Base-by-base conservation (phyloP, 2,113 vertebrate genomes). In the Rana temporaria region DNA sequence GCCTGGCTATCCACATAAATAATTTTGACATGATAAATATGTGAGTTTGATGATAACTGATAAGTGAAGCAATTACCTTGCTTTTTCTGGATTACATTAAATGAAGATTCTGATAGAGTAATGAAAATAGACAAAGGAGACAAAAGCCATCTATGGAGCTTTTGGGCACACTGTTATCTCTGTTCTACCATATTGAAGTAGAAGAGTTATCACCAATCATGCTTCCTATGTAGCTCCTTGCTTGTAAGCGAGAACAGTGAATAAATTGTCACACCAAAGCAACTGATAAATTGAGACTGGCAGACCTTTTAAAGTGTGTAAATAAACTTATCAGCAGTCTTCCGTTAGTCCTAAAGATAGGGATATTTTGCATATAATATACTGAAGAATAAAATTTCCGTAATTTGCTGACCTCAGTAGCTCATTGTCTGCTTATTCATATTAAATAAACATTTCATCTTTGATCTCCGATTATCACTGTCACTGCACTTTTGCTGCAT, bases 1-100 rank as follows among this genome's bases (percentile, higher is more conserved):
- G 93, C 91, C 89, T 93, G 90, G 92, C 91, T 88, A 91, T 93
- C 93, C 94, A 94, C 92, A 94, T 94, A 94, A 94, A 95, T 94
- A 95, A 94, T 95, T 95, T 94, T 95, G 94, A 95, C 94, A 92
- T 84, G 92, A 92, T 93, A 95, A 94, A 92, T 92, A 93, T 92
- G 93, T 62, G 85, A 91, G 90, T 89, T 89, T 4, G 91, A 94
- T 94, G 93, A 94, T 94, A 94, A 92, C 93, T 87, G 93, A 94
- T 95, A 95, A 94, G 93, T 93, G 90, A 95, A 92, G 92, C 93
- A 94, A 95, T 94, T 95, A 94, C 93, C 91, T 94, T 93, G 92
- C 91, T 93, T 93, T 94, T 82, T 94, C 92, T 89, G 92, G 92
- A 95, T 95, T 94, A 93, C 93, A 93, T 95, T 94, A 95, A 95